Base-by-base conservation (phyloP, 2,113 vertebrate species). In the Leptobrachium ailaonicum region DNA sequence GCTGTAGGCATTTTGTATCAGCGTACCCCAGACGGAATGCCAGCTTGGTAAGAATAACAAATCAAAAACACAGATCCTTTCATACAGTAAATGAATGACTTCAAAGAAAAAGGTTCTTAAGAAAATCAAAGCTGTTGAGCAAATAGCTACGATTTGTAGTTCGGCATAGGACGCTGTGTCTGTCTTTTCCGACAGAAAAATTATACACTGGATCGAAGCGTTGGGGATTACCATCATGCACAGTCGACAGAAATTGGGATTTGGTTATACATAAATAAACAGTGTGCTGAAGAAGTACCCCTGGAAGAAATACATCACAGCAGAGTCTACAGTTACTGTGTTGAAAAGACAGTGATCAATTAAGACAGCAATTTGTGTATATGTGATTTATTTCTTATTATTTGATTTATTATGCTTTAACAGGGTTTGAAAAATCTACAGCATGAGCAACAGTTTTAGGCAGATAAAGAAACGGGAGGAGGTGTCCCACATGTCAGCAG, bases 81-180 rank as follows among this genome's bases (percentile, higher is more conserved):
- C 54, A 75, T 50, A 50, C 32, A 60, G 69, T 60, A 81, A 69
- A 32, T 9, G 5, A 68, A 74, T 60, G 41, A 75, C 72, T 60
- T 81, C 66, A 75, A 81, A 81, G 79, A 58, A 12, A 68, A 58
- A 12, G 45, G 71, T 54, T 73, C 53, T 80, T 56, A 78, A 66
- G 50, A 66, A 73, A 66, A 60, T 68, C 70, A 60, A 67, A 73
- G 53, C 66, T 62, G 71, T 14, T 41, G 20, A 69, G 42, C 56
- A 75, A 72, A 74, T 69, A 41, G 45, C 40, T 66, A 45, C 12
- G 42, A 67, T 40, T 47, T n/a, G 73, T 40, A 14, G n/a, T 67
- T 66, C 66, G 13, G n/a, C 45, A 74, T 56, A 60, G 63, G 41
- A 68, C 58, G 47, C 12, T 12, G 4, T 41, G 13, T 47, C 13